phyloP scores from a whole-genome alignment of 2,113 vertebrate genomes.

The Odobenus rosmarus region DNA sequence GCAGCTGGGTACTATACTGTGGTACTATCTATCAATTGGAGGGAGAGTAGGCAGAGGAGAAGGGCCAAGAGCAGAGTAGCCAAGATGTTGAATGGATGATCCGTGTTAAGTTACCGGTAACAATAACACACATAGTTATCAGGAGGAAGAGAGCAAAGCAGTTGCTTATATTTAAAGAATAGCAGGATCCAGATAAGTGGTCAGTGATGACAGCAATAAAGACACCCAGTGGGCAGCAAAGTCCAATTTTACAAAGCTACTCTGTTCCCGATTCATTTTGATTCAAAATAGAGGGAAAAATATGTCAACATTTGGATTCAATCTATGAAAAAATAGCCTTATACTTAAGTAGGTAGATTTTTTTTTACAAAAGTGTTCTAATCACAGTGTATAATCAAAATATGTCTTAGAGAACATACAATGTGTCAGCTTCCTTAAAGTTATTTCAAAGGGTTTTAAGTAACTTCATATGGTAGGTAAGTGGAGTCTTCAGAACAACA shows the following conservation, averaged over 20 bases:
- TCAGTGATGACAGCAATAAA: background rate
- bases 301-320: constrained; percentile 54
- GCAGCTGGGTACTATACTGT: background rate
- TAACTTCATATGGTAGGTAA: background rate
- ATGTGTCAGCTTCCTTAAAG: background rate
- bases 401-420: background rate
- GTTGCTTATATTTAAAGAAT: background rate
- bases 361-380: background rate
- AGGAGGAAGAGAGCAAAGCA: background rate
- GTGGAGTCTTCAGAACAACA: background rate
- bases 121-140: background rate
- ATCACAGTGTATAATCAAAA: background rate
- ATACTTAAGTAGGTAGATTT: background rate
- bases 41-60: background rate
- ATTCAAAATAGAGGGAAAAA: constrained; percentile 59
- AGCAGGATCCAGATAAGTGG: background rate
- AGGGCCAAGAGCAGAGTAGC: background rate
- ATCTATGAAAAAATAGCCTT: background rate
- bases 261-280: constrained; percentile 69
- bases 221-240: background rate
- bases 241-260: constrained; percentile 9
- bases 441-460: background rate
- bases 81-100: background rate
- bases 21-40: background rate
- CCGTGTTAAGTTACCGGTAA: background rate